phyloP scores from a whole-genome alignment of 2,888 invertebrate species.

The Zaprionus bogoriensis region DNA sequence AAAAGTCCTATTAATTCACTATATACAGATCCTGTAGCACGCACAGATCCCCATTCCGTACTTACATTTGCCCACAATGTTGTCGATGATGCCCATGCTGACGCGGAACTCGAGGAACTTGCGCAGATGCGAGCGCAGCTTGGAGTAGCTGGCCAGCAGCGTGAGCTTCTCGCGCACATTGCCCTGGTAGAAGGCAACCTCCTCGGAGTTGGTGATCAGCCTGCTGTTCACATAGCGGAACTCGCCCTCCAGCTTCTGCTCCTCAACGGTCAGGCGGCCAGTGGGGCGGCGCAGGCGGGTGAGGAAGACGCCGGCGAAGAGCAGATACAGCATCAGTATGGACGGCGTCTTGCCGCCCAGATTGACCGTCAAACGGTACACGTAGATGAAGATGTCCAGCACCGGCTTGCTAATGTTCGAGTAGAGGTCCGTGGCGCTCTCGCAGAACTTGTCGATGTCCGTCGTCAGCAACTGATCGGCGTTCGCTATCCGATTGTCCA shows the following conservation, averaged over 20 bases:
- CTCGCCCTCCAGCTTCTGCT: conserved; percentile 99
- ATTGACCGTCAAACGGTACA: conserved; percentile 93
- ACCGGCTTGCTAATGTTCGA: conserved; percentile 98
- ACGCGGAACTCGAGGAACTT: conserved; percentile 95
- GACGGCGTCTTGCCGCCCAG: conserved; percentile 95
- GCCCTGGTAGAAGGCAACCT: conserved; percentile 89
- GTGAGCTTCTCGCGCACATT: conserved; percentile 94
- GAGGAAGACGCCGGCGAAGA: conserved; percentile 92
- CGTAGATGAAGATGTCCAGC: conserved; percentile 96
- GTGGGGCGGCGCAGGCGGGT: conserved; percentile 95
- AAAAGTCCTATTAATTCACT: too few species aligned
- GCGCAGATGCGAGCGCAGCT: conserved; percentile 92
- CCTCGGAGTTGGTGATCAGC: conserved; percentile 98
- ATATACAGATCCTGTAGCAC: too few species aligned
- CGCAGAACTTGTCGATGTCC: conserved; percentile 98
- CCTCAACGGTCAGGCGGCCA: conserved; percentile 93
- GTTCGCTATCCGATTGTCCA: conserved; percentile 97
- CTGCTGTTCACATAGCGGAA: conserved; percentile 98
- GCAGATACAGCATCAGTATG: conserved; percentile 93
- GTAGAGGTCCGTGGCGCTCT: conserved; percentile 96
- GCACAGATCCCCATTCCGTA: too few species aligned
- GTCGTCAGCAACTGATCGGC: conserved; percentile 97
- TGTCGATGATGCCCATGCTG: conserved; percentile 96
- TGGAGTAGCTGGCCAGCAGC: conserved; percentile 93
- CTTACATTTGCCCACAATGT: conserved; percentile 97